Conservation (phyloP, 2,113 vertebrate species). For the Gobius niger region DNA sequence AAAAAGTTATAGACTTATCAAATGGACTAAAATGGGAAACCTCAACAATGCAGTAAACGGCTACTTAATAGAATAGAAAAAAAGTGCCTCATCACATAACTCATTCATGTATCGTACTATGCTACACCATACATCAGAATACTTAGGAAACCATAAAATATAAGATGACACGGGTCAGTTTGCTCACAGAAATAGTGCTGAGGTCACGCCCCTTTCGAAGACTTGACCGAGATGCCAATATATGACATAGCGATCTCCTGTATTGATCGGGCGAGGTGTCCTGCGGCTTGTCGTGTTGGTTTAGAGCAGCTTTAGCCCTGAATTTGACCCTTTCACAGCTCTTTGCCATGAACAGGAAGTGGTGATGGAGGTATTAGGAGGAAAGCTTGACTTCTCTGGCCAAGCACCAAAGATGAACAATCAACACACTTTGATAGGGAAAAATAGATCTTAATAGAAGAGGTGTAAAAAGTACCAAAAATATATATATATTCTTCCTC, state of each 20-base stretch:
- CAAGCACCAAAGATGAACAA: conserved; percentile 16
- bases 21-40: no score
- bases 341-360: background rate
- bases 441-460: background rate
- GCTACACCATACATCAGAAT: background rate
- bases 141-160: conserved; percentile 6
- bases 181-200: conserved; percentile 4
- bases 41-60: no score
- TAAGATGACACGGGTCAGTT: conserved; percentile 15
- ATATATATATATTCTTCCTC: no score
- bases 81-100: no score
- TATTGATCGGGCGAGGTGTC: conserved; percentile 14
- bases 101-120: background rate
- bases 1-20: no score
- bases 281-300: conserved; percentile 1
- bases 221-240: conserved; percentile 25
- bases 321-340: conserved; percentile 11
- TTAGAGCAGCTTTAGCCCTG: background rate
- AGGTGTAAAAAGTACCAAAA: no score
- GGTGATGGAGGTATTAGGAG: background rate
- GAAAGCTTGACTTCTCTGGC: background rate
- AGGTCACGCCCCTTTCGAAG: conserved; percentile 12
- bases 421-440: conserved; percentile 6
- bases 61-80: no score
- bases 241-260: background rate